These are phyloP conservation scores for Dryocosmus kuriphilus DNA, from an alignment of 2,888 invertebrate species.

Conservation along the genomic window DNA sequence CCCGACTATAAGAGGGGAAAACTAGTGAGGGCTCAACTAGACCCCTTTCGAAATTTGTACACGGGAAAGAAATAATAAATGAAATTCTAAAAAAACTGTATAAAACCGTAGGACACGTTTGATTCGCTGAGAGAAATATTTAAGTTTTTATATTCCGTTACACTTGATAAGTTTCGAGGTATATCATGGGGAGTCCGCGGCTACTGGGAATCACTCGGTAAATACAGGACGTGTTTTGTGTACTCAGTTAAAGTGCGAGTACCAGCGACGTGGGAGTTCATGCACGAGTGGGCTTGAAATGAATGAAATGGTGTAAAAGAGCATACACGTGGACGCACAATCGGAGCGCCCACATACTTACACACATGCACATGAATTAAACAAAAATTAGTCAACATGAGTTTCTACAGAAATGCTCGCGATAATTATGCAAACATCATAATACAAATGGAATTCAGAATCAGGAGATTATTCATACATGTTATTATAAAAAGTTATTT, in stretches of 20 bases:
- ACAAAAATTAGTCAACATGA: slow-evolving; percentile 25
- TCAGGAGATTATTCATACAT: neutral
- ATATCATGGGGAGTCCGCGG: slow-evolving; percentile 39
- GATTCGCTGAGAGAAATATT: neutral
- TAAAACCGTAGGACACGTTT: neutral
- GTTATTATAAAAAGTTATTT: neutral
- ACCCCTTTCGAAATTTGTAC: too few species aligned
- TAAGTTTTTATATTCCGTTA: neutral
- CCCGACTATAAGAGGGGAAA: too few species aligned
- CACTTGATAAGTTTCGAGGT: slow-evolving; percentile 40
- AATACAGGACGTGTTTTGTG: slow-evolving; percentile 54
- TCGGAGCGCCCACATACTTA: neutral
- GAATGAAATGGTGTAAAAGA: slow-evolving; percentile 28
- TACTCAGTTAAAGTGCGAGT: slow-evolving; percentile 49
- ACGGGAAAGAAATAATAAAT: neutral
- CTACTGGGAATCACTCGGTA: slow-evolving; percentile 51
- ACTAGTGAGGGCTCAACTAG: too few species aligned
- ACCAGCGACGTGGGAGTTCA: slow-evolving; percentile 23
- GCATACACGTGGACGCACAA: neutral
- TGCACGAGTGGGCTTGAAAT: slow-evolving; percentile 3
- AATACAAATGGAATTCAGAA: neutral
- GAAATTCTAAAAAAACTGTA: neutral
- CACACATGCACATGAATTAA: neutral
- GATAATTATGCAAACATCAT: neutral
- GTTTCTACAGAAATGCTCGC: neutral